Conservation (phyloP, 2,888 invertebrate species). For the Biston stratarius region DNA sequence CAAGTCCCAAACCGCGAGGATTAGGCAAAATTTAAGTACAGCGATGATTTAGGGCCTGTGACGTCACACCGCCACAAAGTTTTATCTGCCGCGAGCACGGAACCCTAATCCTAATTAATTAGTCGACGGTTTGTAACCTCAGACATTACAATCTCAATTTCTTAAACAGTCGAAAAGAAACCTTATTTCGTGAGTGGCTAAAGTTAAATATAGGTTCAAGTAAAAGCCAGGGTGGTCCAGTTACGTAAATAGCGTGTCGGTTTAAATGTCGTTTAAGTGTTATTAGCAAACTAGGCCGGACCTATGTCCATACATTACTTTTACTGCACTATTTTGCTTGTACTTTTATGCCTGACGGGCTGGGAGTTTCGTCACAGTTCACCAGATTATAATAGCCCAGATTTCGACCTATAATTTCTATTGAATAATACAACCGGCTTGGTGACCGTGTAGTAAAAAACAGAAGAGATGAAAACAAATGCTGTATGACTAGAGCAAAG, state of each 20-base stretch:
- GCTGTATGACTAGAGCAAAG: too few species aligned
- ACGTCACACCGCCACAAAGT: conserved; percentile 64
- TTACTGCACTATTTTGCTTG: conserved; percentile 30
- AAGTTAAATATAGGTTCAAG: not conserved
- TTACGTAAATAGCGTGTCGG: conserved; percentile 42
- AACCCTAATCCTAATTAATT: conserved; percentile 81
- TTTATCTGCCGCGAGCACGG: conserved; percentile 72
- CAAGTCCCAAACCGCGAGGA: conserved; percentile 55
- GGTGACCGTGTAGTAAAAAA: too few species aligned
- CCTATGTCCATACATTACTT: conserved; percentile 44
- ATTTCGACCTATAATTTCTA: not conserved
- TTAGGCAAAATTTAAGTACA: conserved; percentile 71
- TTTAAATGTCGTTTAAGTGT: conserved; percentile 49
- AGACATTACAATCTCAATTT: conserved; percentile 63
- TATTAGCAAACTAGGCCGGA: conserved; percentile 44
- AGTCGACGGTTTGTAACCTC: conserved; percentile 69
- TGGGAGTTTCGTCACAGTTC: not conserved
- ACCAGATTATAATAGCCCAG: not conserved
- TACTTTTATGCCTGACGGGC: conserved; percentile 23
- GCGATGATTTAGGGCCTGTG: conserved; percentile 48
- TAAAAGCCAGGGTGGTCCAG: conserved; percentile 27
- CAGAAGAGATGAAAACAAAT: too few species aligned
- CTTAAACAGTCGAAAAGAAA: conserved; percentile 39
- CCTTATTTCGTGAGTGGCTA: conserved; percentile 24
- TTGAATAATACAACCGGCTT: too few species aligned